phyloP scores from a whole-genome alignment of 1,140 invertebrate species.

The Drosophila pallidifrons region DNA sequence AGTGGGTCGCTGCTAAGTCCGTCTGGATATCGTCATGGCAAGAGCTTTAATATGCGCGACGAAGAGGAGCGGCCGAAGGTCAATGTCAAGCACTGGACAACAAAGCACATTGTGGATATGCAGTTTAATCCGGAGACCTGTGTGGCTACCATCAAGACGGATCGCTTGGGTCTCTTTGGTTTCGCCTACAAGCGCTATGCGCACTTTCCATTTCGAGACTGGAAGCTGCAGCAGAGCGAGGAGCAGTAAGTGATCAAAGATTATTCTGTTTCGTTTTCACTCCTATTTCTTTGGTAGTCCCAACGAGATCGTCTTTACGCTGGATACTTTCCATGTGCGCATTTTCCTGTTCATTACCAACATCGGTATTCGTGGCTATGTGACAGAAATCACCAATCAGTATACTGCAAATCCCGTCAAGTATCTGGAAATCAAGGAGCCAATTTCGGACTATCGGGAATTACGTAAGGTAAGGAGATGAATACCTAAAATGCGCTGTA shows the following conservation, averaged over 20 bases:
- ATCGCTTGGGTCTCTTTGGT: constrained; percentile 72
- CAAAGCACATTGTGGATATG: constrained; percentile 48
- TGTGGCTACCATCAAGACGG: constrained; percentile 61
- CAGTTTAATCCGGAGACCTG: constrained; percentile 37
- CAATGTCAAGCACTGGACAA: constrained; percentile 68
- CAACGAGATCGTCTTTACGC: constrained; percentile 70
- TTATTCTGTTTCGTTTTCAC: background rate
- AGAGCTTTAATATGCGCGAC: background rate
- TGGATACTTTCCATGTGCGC: constrained; percentile 68
- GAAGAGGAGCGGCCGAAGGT: background rate
- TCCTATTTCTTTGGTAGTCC: constrained; percentile 3
- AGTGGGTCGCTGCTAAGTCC: background rate
- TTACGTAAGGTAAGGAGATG: constrained; percentile 58
- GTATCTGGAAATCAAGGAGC: constrained; percentile 61
- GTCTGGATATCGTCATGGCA: background rate
- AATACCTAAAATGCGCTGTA: too few relatives aligned
- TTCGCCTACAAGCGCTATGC: constrained; percentile 67
- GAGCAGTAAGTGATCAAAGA: constrained; percentile 48
- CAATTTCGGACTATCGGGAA: constrained; percentile 61
- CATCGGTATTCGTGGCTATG: constrained; percentile 67
- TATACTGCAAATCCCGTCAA: constrained; percentile 53
- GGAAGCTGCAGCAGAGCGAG: constrained; percentile 55
- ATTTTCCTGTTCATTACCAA: constrained; percentile 53
- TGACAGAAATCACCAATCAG: constrained; percentile 48
- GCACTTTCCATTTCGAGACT: constrained; percentile 73